Evolutionary conservation across 2,113 vertebrate genomes (phyloP), one percentile per base, ranked within the genome.

Genomic region (Rissa tridactyla): DNA sequence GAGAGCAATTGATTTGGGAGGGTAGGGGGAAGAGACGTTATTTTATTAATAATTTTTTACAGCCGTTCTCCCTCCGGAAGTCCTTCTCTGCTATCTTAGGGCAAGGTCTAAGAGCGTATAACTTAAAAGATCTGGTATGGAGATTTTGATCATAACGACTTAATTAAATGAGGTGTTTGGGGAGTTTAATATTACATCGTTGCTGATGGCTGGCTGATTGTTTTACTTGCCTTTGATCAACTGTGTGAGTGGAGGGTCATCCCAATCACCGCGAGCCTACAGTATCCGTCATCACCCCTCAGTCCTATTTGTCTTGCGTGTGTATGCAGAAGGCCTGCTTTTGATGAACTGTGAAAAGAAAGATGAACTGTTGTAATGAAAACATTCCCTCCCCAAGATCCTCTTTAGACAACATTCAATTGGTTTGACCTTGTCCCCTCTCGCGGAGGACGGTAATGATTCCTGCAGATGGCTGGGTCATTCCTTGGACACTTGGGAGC

Each of bases 291-390:
- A 94, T 92, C 94, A 92, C 87, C 79, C 95, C 87, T 82, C 25
- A 8, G 82, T 73, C 91, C 94, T 97, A 97, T 97, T 95, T 95
- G 96, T 92, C 96, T 97, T 94, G 84, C 3, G 1, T 94, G 88
- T 96, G 90, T 97, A 94, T 86, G 95, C 85, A 96, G 92, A 94
- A 87, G 94, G 94, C 84, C 92, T 96, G 73, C 91, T 92, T 92
- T 92, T 97, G 96, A 98, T 98, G 96, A 98, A 75, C 96, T 98
- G 97, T 97, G 97, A 98, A 95, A 93, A 90, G 96, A 98, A 97
- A 97, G 95, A 98, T 97, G 96, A 97, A 97, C 95, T 97, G 97
- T 95, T 96, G 94, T 96, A 97, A 97, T 86, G 95, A 94, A 97
- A 98, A 97, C 96, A 97, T 92, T 95, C 88, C 95, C 86, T 94